Evolutionary conservation across 2,113 vertebrate genomes (phyloP).

Genomic region (Numenius arquata): DNA sequence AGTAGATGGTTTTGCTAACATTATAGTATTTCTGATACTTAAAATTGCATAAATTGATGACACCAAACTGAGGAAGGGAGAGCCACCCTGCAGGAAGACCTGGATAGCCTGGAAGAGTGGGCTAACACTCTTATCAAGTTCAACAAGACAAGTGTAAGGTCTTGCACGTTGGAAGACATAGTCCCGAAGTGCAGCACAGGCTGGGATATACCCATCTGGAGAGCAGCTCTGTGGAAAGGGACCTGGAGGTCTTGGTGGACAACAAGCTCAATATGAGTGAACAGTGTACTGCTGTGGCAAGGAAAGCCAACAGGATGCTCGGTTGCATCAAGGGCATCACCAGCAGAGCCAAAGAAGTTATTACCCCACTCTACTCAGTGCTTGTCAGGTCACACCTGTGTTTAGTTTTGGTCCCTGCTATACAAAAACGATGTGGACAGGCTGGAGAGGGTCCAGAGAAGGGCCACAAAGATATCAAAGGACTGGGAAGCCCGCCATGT

Average conservation of each 20-base stretch:
- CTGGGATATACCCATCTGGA: not conserved
- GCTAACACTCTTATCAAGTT: not conserved
- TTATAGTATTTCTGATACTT: not conserved
- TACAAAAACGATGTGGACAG: not conserved
- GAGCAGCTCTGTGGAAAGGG: not conserved
- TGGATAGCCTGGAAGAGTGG: not conserved
- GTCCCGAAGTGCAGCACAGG: not conserved
- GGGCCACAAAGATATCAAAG: not conserved
- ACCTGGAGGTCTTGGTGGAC: not conserved
- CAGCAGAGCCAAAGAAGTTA: not conserved
- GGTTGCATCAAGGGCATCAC: not conserved
- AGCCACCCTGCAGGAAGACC: not conserved
- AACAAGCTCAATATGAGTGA: not conserved
- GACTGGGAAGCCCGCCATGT: not conserved
- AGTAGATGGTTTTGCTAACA: not conserved
- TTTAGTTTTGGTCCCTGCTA: not conserved
- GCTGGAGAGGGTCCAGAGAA: not conserved
- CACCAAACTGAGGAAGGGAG: not conserved
- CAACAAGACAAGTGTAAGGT: not conserved
- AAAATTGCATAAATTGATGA: not conserved
- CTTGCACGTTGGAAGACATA: not conserved
- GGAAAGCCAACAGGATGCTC: not conserved
- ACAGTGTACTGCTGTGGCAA: not conserved
- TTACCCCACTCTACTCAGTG: not conserved
- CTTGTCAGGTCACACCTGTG: not conserved